phyloP scores from a whole-genome alignment of 2,797 vertebrate species.

The Iguana delicatissima region DNA sequence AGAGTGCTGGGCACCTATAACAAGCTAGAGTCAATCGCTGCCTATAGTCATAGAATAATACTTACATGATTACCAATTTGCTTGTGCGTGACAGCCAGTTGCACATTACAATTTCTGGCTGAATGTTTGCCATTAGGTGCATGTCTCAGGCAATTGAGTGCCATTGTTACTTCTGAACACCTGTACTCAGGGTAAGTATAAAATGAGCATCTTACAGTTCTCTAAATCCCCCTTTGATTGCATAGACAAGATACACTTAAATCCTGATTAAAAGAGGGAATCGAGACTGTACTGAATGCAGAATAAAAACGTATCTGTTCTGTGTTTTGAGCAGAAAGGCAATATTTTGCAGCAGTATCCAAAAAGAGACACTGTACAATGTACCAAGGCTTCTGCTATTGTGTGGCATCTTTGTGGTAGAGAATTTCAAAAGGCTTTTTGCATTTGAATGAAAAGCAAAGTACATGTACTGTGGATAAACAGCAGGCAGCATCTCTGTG shows the following conservation, averaged over 20 bases:
- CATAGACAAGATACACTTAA: slow-evolving; percentile 50
- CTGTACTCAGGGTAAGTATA: slow-evolving; percentile 46
- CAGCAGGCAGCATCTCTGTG: background rate
- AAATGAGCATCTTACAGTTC: slow-evolving; percentile 46
- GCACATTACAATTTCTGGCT: slow-evolving; percentile 14
- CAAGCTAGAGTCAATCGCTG: slow-evolving; percentile 46
- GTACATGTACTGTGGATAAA: background rate
- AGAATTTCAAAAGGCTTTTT: background rate
- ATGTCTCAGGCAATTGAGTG: slow-evolving; percentile 25
- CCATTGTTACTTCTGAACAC: slow-evolving; percentile 37
- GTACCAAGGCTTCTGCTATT: slow-evolving; percentile 14
- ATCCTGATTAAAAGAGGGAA: slow-evolving; percentile 64
- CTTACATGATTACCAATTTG: slow-evolving; percentile 43
- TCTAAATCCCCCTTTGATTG: slow-evolving; percentile 65
- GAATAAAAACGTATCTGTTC: slow-evolving; percentile 60
- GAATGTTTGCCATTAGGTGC: slow-evolving; percentile 33
- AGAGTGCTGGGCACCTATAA: slow-evolving; percentile 20
- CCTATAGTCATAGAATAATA: slow-evolving; percentile 53
- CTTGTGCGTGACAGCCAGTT: slow-evolving; percentile 38
- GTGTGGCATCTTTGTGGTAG: slow-evolving; percentile 26
- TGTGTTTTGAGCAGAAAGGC: slow-evolving; percentile 51
- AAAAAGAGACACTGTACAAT: background rate
- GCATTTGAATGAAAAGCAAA: background rate
- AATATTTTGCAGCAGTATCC: slow-evolving; percentile 25
- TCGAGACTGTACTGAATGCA: slow-evolving; percentile 51